phyloP scores from a whole-genome alignment of 2,113 vertebrate genomes.

The Callocephalon fimbriatum region DNA sequence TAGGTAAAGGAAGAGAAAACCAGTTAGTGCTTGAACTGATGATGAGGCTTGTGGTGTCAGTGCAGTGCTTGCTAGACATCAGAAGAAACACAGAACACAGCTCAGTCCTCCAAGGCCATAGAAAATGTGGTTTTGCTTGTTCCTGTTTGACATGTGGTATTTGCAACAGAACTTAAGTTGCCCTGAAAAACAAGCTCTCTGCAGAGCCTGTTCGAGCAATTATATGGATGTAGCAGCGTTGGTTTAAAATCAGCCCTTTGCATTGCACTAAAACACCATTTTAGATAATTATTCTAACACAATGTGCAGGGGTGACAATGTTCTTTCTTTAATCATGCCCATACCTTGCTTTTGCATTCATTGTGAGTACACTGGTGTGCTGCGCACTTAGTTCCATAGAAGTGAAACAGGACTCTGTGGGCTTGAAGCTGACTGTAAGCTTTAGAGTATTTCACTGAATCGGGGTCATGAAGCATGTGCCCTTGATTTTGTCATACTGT shows the following conservation, averaged over 20 bases:
- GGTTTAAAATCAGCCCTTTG: neutral
- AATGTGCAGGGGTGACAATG: neutral
- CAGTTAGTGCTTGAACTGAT: fast-evolving
- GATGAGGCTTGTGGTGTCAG: neutral
- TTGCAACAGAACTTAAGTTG: neutral
- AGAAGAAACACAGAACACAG: fast-evolving
- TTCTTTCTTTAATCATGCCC: neutral
- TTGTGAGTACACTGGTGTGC: neutral
- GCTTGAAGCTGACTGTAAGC: neutral
- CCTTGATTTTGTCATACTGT: neutral
- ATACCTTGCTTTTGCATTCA: neutral
- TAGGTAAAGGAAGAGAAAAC: neutral
- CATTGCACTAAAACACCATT: neutral
- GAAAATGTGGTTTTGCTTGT: neutral
- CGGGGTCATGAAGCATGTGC: neutral
- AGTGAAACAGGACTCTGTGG: neutral
- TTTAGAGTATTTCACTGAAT: neutral
- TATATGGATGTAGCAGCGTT: neutral
- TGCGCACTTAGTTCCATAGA: neutral
- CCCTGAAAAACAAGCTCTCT: neutral
- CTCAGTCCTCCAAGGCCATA: neutral
- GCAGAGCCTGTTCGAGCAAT: neutral
- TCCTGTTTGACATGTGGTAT: neutral
- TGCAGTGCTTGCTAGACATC: neutral
- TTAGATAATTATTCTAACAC: neutral